Evolutionary conservation across 2,113 vertebrate species (phyloP).

Genomic region (Erpornis zantholeuca): DNA sequence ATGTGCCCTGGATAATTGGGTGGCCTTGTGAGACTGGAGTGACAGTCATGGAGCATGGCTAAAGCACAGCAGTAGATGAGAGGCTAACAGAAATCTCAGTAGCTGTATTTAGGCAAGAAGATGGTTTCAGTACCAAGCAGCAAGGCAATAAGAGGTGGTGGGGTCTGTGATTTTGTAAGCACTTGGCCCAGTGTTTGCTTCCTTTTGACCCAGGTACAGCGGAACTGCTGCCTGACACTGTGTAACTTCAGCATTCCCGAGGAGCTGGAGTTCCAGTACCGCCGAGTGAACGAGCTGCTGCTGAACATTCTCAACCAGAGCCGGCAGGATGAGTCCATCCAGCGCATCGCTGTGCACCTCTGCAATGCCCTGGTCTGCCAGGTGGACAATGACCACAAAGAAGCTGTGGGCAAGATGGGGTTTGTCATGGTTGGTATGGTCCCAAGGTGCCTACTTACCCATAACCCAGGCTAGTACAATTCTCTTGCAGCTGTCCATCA

Average conservation of each 20-base stretch:
- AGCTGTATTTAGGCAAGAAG: neutral
- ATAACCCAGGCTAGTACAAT: neutral
- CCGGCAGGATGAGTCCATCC: conserved; percentile 96
- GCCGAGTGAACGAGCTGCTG: conserved; percentile 90
- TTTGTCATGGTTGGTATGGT: conserved; percentile 89
- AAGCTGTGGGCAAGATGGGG: conserved; percentile 98
- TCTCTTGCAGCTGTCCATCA: neutral
- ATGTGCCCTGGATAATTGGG: neutral
- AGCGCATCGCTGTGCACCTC: conserved; percentile 95
- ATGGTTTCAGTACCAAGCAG: neutral
- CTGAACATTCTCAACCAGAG: conserved; percentile 92
- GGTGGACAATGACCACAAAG: conserved; percentile 98
- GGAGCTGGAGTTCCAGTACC: conserved; percentile 97
- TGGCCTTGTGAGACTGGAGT: neutral
- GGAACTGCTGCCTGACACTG: conserved; percentile 95
- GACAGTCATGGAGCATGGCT: accelerated
- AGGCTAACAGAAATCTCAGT: neutral
- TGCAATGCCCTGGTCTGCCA: conserved; percentile 97
- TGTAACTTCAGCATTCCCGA: conserved; percentile 99
- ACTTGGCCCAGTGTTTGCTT: neutral
- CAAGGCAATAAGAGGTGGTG: neutral
- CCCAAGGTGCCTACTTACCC: neutral
- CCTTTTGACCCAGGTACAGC: conserved; percentile 83
- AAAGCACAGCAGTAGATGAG: neutral
- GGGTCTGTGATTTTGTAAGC: neutral